Conservation (phyloP, 2,797 vertebrate genomes). For the Margarornis squamiger region DNA sequence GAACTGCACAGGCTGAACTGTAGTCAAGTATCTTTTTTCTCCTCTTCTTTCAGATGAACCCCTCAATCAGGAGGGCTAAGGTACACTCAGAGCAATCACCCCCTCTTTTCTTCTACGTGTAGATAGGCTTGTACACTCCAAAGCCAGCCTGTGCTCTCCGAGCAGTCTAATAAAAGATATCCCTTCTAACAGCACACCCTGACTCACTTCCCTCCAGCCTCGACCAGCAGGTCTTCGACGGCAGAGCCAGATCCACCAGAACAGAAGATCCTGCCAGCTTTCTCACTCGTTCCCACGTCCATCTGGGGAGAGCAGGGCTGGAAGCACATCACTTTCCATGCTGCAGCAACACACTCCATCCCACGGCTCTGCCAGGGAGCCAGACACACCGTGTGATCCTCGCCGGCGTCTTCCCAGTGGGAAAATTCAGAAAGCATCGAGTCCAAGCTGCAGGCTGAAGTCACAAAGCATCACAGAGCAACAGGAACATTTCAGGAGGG, state of each 20-base stretch:
- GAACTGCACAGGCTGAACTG: background rate
- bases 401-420: background rate
- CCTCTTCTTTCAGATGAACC: background rate
- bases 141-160: background rate
- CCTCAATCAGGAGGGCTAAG: background rate
- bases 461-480: rapidly evolving
- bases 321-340: background rate
- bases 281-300: background rate
- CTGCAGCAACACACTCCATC: background rate
- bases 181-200: conserved; percentile 49
- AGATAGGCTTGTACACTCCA: background rate
- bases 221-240: background rate
- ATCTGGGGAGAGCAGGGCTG: background rate
- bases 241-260: background rate
- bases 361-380: background rate
- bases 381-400: background rate
- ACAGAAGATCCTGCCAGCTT: background rate
- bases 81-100: background rate
- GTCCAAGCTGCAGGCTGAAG: background rate
- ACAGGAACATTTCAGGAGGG: background rate
- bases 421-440: background rate
- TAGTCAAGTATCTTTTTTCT: rapidly evolving
- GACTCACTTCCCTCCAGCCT: conserved; percentile 54
- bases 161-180: conserved; percentile 41
- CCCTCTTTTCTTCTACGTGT: background rate